These are phyloP conservation scores for Brachionus asplanchnoidis DNA, from an alignment of 1,140 invertebrate species.

Conservation along the genomic window DNA sequence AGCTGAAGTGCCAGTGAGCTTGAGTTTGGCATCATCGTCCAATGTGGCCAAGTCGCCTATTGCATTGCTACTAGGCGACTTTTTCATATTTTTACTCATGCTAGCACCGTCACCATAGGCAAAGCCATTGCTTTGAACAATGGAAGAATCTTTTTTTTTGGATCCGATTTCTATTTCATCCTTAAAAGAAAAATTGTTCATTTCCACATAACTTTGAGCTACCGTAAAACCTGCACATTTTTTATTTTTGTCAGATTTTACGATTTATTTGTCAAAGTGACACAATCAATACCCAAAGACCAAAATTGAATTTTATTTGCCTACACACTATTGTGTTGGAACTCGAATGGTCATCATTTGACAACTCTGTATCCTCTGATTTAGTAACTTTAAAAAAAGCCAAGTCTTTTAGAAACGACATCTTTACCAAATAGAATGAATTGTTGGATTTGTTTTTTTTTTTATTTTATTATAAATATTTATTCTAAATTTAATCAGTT, in stretches of 20 bases:
- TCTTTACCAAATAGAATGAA: not conserved
- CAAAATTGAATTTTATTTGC: conserved; percentile 16
- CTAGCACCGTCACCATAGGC: not conserved
- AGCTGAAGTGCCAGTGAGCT: not conserved
- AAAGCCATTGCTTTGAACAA: conserved; percentile 8
- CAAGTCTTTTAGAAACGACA: conserved; percentile 10
- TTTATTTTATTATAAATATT: not conserved
- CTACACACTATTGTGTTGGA: conserved; percentile 26
- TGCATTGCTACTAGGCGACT: conserved; percentile 11
- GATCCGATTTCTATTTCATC: conserved; percentile 3
- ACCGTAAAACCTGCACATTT: not conserved
- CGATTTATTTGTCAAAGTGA: not conserved
- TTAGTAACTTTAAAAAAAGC: not conserved
- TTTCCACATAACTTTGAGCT: not conserved
- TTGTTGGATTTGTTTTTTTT: not conserved
- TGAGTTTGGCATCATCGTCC: not conserved
- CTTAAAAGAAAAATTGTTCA: not conserved
- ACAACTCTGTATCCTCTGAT: not conserved
- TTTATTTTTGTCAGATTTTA: not conserved
- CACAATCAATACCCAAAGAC: not conserved
- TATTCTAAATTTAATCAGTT: not conserved
- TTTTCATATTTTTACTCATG: not conserved
- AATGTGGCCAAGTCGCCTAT: not conserved
- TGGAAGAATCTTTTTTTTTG: not conserved
- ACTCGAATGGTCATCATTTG: not conserved